These are phyloP conservation scores for Mus musculus DNA, from an alignment of 2,113 vertebrate species.

Conservation along the genomic window GRCm39 chr10:94265001-94265500, in stretches of 20 bases:
- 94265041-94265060: not conserved
- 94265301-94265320: not conserved
- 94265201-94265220: not conserved
- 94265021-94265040: not conserved
- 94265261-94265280: not conserved
- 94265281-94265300: not conserved
- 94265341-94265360: not conserved
- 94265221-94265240: not conserved
- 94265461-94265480: not conserved
- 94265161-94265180: not conserved
- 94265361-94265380: too few species aligned
- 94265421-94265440: not conserved
- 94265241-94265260: not conserved
- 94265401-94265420: not conserved
- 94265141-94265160: not conserved
- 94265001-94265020: not conserved
- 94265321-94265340: not conserved
- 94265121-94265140: not conserved
- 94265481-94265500: not conserved
- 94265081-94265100: not conserved
- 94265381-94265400: not conserved
- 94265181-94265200: not conserved
- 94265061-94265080: not conserved
- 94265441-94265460: not conserved
- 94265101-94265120: too few species aligned